A percentile compares a stretch with the other conserved stretches of the same genome.
phyloP scores from a whole-genome alignment of 2,797 vertebrate genomes.

The Eospalax fontanierii region DNA sequence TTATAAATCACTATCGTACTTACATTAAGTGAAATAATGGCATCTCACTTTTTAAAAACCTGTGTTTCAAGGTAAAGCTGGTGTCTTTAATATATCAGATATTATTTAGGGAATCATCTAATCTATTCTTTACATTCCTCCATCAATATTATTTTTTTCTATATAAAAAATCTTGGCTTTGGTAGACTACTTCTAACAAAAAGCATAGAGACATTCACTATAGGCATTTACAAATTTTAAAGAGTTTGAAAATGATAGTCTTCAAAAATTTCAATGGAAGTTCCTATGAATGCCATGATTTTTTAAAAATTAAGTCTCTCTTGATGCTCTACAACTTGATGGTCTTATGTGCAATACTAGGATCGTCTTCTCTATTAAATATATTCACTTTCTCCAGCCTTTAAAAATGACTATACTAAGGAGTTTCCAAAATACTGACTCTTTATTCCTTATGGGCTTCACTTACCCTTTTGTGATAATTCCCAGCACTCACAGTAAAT shows the following conservation, averaged over 20 bases:
- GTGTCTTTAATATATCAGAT: neutral
- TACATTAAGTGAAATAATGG: conserved; percentile 6
- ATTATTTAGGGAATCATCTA: neutral
- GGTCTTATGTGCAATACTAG: neutral
- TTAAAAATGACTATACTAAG: neutral
- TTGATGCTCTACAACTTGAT: neutral
- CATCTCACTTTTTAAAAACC: neutral
- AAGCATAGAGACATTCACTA: neutral
- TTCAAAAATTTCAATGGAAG: neutral
- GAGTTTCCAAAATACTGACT: neutral
- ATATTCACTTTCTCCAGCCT: neutral
- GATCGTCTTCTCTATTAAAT: neutral
- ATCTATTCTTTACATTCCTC: neutral
- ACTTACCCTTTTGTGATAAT: neutral
- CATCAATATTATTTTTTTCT: conserved; percentile 7
- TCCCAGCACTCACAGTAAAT: neutral
- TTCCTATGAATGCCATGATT: neutral
- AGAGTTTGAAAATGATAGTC: neutral
- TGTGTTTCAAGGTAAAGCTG: neutral
- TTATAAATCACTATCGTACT: neutral
- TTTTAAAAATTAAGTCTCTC: neutral
- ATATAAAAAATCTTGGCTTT: neutral
- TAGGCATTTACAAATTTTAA: neutral
- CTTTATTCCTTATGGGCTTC: neutral
- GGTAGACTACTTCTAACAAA: neutral